Conservation (phyloP, 2,888 invertebrate genomes). For the Entomobrya proxima region DNA sequence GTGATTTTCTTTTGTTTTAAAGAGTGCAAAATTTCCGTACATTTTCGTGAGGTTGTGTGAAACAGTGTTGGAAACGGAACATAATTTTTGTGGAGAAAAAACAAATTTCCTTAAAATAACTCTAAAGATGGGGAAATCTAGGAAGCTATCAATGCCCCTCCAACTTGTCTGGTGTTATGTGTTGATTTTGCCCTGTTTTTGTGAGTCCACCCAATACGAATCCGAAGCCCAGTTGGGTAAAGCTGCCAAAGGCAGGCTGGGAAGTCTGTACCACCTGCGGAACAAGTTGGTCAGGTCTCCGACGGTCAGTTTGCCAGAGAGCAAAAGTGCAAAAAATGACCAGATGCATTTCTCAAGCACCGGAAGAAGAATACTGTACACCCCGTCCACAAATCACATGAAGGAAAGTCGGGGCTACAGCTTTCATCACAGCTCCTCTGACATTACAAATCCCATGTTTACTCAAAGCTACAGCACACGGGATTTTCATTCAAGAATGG, state of each 20-base stretch:
- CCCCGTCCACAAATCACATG: slow-evolving; percentile 20
- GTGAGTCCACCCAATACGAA: slow-evolving; percentile 66
- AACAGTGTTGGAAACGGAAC: not conserved
- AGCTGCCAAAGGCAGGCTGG: slow-evolving; percentile 72
- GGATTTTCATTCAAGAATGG: slow-evolving; percentile 74
- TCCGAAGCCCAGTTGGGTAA: slow-evolving; percentile 72
- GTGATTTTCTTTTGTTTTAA: not conserved
- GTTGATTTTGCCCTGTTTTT: slow-evolving; percentile 46
- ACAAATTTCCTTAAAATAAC: not conserved
- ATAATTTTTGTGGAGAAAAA: not conserved
- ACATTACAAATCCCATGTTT: slow-evolving; percentile 70
- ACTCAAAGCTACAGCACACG: slow-evolving; percentile 60
- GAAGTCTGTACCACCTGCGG: slow-evolving; percentile 73
- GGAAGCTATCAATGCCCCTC: not conserved
- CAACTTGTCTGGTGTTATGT: slow-evolving; percentile 44
- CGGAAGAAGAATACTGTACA: slow-evolving; percentile 16
- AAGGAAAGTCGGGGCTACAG: slow-evolving; percentile 75
- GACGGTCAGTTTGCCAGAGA: slow-evolving; percentile 5
- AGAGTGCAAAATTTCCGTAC: not conserved
- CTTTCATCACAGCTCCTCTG: slow-evolving; percentile 73
- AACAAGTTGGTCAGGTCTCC: slow-evolving; percentile 70
- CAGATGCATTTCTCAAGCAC: not conserved
- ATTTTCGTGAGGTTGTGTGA: not conserved
- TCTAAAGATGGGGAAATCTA: slow-evolving; percentile 41
- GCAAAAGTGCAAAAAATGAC: not conserved